Base-by-base conservation (phyloP, 2,888 invertebrate species). In the Sphaerolaimus hirsutus region DNA sequence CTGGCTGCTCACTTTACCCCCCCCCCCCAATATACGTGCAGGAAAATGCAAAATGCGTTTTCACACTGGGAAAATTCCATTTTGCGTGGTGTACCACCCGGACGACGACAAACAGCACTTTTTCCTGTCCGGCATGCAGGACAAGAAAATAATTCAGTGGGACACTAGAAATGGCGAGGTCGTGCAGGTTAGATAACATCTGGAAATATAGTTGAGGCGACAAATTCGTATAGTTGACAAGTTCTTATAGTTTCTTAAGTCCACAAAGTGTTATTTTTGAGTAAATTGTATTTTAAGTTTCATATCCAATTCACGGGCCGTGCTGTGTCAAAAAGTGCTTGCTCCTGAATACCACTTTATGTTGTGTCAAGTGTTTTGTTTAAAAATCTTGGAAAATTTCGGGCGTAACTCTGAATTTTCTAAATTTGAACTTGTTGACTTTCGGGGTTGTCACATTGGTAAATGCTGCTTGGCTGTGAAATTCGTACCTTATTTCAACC, bases 121-220 rank as follows among this genome's bases (percentile, higher is more conserved):
- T 24, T 93, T 99, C 70, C 86, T 99, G 1, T 86, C 89, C 43
- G 97, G 97, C 47, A 93, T 91, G 1, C 86, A 89, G 0, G 93
- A 97, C 62, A 99, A 99, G 68, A 99, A 97, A 71, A 97, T 99
- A 54, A 81, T 99, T 59, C 66, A 83, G 83, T 99, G 93, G 91
- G 97, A 99, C 66, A 80, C 75, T 1, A 73, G 97, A 19, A 79
- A 79, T 50, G 87, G 87, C 22, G 89, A 91, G 66, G 78, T 91
- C 55, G 87, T 83, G 1, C 55, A n/a, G n/a, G n/a, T 22, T 10
- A 19, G 25, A 45, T 32, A 23, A 26, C 17, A 35, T 29, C 10
- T 19, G 14, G 14, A n/a, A 47, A 23, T 36, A 37, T 45, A 19
- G 12, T n/a, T 27, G 35, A 3, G 43, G 26, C 5, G n/a, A n/a